Evolutionary conservation across 2,797 vertebrate genomes (phyloP).

Genomic region (Podarcis siculus): DNA sequence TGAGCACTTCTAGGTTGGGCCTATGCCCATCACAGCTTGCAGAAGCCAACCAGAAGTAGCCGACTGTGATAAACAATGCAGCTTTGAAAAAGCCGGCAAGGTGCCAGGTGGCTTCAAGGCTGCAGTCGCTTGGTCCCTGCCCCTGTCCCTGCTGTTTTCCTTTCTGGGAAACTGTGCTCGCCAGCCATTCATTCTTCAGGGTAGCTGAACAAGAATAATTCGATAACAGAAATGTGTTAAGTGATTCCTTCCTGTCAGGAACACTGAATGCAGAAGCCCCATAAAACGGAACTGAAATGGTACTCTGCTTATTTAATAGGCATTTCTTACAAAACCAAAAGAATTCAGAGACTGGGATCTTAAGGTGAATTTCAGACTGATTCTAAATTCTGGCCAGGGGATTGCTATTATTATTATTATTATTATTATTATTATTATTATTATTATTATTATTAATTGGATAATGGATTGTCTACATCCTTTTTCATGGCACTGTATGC

Average conservation of each 20-base stretch:
- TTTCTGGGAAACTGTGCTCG: neutral
- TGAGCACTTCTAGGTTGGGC: neutral
- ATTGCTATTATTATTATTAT: too few relatives aligned
- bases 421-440: too few relatives aligned
- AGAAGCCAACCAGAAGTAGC: neutral
- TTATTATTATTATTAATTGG: too few relatives aligned
- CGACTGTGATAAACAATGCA: neutral
- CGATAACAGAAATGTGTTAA: neutral
- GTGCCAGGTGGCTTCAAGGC: conserved; percentile 3
- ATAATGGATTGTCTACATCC: too few relatives aligned
- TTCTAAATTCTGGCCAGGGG: neutral
- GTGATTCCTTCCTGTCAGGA: neutral
- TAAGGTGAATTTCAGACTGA: neutral
- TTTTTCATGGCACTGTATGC: too few relatives aligned
- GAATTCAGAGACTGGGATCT: neutral
- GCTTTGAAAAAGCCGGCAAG: neutral
- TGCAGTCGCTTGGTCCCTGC: neutral
- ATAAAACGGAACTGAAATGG: conserved; percentile 3
- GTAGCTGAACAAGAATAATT: neutral
- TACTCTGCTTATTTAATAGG: neutral
- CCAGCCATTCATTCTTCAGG: neutral
- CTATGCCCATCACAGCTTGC: neutral
- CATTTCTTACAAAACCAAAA: neutral
- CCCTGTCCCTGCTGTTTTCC: neutral
- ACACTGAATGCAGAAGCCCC: neutral